These are phyloP conservation scores for Melanerpes aurifrons DNA, from an alignment of 2,113 vertebrate genomes.

Conservation along the genomic window DNA sequence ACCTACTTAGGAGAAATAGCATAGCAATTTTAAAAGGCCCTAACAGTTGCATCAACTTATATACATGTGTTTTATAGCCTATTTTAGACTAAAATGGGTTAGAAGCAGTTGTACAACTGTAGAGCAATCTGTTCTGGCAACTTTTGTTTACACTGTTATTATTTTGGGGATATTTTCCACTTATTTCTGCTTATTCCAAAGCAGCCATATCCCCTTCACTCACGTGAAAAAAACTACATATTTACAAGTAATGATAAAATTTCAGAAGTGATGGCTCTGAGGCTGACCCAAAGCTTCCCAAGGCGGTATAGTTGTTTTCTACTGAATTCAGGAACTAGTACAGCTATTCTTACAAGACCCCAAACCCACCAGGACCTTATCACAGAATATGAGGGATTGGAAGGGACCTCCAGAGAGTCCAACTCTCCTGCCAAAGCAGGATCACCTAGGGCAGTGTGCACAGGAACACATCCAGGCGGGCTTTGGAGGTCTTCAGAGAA, in stretches of 20 bases:
- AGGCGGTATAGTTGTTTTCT: background rate
- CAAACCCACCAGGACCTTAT: slow-evolving; percentile 71
- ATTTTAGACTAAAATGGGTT: background rate
- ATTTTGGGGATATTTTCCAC: background rate
- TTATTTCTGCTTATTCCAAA: background rate
- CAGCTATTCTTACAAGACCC: background rate
- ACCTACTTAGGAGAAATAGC: background rate
- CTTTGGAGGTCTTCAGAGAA: too few species aligned
- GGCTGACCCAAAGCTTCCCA: background rate
- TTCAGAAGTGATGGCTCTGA: background rate
- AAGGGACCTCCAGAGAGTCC: too few species aligned
- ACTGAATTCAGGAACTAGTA: background rate
- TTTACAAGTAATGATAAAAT: background rate
- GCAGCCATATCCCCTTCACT: background rate
- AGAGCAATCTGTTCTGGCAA: background rate
- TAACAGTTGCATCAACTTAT: background rate
- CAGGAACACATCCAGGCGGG: too few species aligned
- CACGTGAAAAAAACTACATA: background rate
- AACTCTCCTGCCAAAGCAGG: too few species aligned
- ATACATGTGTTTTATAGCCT: background rate
- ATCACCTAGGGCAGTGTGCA: too few species aligned
- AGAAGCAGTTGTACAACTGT: background rate
- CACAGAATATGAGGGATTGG: background rate
- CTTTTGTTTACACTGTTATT: background rate
- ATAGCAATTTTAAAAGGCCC: background rate